Conservation (phyloP, 2,113 vertebrate species). For the Chlamydotis undulata region DNA sequence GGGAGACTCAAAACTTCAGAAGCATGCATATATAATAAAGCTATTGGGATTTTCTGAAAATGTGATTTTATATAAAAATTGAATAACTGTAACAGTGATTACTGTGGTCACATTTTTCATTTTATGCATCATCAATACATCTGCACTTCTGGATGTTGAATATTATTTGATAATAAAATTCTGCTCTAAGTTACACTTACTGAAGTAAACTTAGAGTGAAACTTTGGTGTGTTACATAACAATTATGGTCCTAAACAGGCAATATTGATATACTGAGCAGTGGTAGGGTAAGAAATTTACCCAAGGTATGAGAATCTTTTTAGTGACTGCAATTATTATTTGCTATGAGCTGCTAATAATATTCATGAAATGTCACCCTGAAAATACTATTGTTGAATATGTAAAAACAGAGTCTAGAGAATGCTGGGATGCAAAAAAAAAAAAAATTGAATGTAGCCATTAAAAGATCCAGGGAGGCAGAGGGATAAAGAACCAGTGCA, state of each 20-base stretch:
- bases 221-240: background rate
- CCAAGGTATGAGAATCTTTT: background rate
- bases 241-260: background rate
- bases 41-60: background rate
- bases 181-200: background rate
- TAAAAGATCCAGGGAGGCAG: background rate
- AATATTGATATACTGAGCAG: background rate
- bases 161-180: background rate
- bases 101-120: background rate
- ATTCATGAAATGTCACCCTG: background rate
- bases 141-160: background rate
- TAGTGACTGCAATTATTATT: background rate
- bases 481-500: background rate
- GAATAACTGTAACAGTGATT: background rate
- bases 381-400: background rate
- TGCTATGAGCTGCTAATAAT: background rate
- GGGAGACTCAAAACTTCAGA: background rate
- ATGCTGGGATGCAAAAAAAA: background rate
- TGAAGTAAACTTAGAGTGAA: background rate
- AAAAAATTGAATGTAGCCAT: background rate
- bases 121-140: background rate
- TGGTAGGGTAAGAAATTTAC: background rate
- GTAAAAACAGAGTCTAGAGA: background rate
- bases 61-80: background rate
- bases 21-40: background rate